phyloP scores from a whole-genome alignment of 2,888 invertebrate species.

The Sinohyriopsis cumingii region DNA sequence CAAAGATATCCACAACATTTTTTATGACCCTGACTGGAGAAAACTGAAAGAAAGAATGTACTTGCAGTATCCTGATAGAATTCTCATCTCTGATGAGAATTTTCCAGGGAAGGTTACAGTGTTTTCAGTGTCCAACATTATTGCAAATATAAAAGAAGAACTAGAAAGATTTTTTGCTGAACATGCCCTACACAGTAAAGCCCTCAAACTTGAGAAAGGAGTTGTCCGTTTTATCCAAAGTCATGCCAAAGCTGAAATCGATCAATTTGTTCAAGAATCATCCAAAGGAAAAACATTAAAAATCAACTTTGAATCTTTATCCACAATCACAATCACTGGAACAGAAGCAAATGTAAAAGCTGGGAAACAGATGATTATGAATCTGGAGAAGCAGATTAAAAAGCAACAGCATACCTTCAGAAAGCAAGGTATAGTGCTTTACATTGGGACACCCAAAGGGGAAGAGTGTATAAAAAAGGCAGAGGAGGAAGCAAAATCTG shows the following conservation, averaged over 20 bases:
- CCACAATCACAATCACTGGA: constrained; percentile 19
- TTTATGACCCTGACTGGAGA: constrained; percentile 19
- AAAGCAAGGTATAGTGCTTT: constrained; percentile 23
- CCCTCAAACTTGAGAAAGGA: constrained; percentile 11
- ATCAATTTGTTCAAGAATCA: constrained; percentile 6
- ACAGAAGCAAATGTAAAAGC: constrained; percentile 25
- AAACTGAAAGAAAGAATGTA: constrained; percentile 10
- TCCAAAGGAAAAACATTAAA: constrained; percentile 8
- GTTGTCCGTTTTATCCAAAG: constrained; percentile 11
- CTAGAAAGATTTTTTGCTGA: constrained; percentile 20
- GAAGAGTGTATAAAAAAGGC: constrained; percentile 24
- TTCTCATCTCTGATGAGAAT: constrained; percentile 10
- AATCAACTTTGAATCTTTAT: constrained; percentile 4
- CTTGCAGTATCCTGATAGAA: constrained; percentile 13
- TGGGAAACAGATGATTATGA: constrained; percentile 20
- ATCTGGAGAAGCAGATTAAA: constrained; percentile 16
- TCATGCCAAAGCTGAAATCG: constrained; percentile 5
- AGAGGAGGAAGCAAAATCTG: constrained; percentile 24
- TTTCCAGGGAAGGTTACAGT: constrained; percentile 11
- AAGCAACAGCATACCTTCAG: constrained; percentile 20
- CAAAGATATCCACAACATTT: constrained; percentile 2
- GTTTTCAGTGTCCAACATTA: constrained; percentile 11
- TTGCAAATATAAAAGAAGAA: constrained; percentile 14
- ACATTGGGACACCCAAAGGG: constrained; percentile 23
- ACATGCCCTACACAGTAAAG: constrained; percentile 18